Conservation (phyloP, 1,140 invertebrate species). For the Brachystomella parvula region DNA sequence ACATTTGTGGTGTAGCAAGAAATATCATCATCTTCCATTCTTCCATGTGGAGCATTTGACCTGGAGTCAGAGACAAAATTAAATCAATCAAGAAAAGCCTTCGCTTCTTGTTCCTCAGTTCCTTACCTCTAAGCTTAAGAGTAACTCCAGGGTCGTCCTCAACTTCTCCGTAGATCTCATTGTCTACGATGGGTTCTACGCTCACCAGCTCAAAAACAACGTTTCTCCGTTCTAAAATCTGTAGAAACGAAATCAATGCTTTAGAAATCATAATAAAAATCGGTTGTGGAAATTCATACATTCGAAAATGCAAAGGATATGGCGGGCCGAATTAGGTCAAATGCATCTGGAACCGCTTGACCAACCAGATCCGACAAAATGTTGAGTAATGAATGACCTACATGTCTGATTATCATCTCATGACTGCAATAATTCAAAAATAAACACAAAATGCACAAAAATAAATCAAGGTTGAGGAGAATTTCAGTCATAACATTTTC, state of each 20-base stretch:
- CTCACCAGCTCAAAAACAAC: constrained; percentile 93
- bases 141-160: constrained; percentile 58
- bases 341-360: constrained; percentile 82
- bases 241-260: constrained; percentile 28
- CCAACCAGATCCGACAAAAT: constrained; percentile 77
- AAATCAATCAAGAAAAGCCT: not conserved
- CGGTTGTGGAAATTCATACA: constrained; percentile 52
- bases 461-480: not conserved
- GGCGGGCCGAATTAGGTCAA: constrained; percentile 78
- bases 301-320: constrained; percentile 90
- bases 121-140: constrained; percentile 68
- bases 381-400: constrained; percentile 84
- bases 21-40: constrained; percentile 97
- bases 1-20: constrained; percentile 89
- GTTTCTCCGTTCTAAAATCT: constrained; percentile 89
- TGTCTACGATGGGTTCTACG: constrained; percentile 43
- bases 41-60: constrained; percentile 97
- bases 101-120: not conserved
- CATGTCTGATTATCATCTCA: constrained; percentile 79
- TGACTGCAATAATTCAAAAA: constrained; percentile 55
- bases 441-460: not conserved
- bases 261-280: not conserved
- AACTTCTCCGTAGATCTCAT: constrained; percentile 49
- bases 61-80: constrained; percentile 45
- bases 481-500: not conserved